Percentiles rank a stretch among this genome's conserved stretches.
These are phyloP conservation scores for Pristis pectinata DNA, from an alignment of 2,797 vertebrate genomes.

Conservation along the genomic window DNA sequence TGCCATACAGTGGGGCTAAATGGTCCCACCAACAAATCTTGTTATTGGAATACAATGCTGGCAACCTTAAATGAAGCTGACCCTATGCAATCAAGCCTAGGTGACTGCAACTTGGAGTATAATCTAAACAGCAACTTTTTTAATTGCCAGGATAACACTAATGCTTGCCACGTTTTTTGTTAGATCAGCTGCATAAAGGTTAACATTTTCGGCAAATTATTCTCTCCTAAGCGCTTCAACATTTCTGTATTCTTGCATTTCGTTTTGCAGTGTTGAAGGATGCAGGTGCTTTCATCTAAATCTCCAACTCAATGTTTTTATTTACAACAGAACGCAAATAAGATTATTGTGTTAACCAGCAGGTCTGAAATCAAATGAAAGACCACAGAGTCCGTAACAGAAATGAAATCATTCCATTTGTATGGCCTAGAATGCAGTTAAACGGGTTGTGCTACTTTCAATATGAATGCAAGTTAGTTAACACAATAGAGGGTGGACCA, in stretches of 20 bases:
- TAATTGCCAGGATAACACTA: background rate
- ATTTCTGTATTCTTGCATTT: background rate
- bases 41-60: too few species aligned
- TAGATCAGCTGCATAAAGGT: background rate
- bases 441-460: conserved; percentile 39
- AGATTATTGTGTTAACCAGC: background rate
- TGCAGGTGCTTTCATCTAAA: background rate
- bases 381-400: background rate
- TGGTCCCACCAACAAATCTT: too few species aligned
- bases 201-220: background rate
- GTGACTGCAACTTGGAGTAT: background rate
- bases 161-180: background rate
- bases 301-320: background rate
- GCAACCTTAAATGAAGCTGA: too few species aligned
- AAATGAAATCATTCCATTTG: conserved; percentile 33
- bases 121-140: background rate
- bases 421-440: conserved; percentile 45
- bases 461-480: background rate
- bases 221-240: background rate
- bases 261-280: background rate
- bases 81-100: background rate
- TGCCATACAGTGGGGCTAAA: too few species aligned
- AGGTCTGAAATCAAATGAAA: background rate
- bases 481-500: conserved; percentile 13
- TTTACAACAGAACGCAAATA: background rate